Evolutionary conservation across 2,113 vertebrate genomes (phyloP), one percentile per base, ranked within the genome.

Genomic region (Archilochus colubris): DNA sequence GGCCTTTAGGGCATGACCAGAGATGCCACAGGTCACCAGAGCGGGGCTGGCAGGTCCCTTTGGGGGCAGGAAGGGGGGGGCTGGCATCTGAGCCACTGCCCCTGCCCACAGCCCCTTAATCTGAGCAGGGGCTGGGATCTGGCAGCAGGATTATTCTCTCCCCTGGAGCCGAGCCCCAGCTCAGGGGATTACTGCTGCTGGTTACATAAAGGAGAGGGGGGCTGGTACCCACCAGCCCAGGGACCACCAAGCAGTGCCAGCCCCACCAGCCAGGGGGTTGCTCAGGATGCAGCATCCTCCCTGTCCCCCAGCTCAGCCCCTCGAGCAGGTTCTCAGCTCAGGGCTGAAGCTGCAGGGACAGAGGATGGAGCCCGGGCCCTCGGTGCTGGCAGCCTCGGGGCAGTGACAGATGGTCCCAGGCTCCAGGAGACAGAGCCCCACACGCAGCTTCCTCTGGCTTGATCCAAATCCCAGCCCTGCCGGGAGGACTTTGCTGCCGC

Each of bases 191-290:
- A 96, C 48, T 1, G 12, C 61, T 10, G 58, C 31, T 36, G 53
- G 31, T 97, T 97, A 96, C 6, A 11, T 95, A 96, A 97, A 91
- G 67, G 21, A 57, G 25, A 95, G 91, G 83, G 91, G 70, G 92
- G 93, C 58, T 73, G 22, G 9, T 40, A 46, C 50, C 74, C 16
- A 0, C 66, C 73, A 28, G 48, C 64, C 74, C 53, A 40, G 21
- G 7, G 23, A 15, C 1, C 17, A 54, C 15, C 7, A 6, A 12
- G 33, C 7, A 3, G 40, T 6, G n/a, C 33, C 82, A 31, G 7
- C 3, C 6, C 13, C 25, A 0, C 68, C 67, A 17, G 14, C 9
- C 3, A 40, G 17, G 6, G 1, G 21, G 48, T 8, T 13, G 24
- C 36, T 19, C 1, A 10, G 61, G 53, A 31, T 22, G 36, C 46